phyloP scores from a whole-genome alignment of 2,113 vertebrate species.

The Bos taurus region DNA sequence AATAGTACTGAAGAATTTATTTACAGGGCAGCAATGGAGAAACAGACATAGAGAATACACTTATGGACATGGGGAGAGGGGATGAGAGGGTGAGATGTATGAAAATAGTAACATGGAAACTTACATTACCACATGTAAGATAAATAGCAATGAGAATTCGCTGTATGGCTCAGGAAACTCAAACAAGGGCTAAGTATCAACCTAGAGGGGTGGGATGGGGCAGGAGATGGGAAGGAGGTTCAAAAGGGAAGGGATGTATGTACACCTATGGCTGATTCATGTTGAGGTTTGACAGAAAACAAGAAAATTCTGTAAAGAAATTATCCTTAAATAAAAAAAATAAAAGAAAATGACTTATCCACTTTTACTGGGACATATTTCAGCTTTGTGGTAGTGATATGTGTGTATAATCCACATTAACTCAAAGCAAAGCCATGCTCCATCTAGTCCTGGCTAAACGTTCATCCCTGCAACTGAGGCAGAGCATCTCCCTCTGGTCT shows the following conservation, averaged over 20 bases:
- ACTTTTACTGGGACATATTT: not conserved
- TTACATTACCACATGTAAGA: not conserved
- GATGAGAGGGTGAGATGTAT: not conserved
- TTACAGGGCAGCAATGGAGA: not conserved
- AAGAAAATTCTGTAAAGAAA: not conserved
- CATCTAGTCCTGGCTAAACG: not conserved
- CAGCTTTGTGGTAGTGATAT: not conserved
- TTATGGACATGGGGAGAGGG: not conserved
- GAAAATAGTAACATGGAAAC: not conserved
- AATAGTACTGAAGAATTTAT: not conserved
- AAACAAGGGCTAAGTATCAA: not conserved
- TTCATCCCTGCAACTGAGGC: not conserved
- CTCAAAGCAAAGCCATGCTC: not conserved
- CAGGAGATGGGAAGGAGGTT: not conserved
- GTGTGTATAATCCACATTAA: not conserved
- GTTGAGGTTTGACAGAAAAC: not conserved
- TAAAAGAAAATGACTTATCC: not conserved
- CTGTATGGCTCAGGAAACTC: not conserved
- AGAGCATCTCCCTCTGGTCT: not conserved
- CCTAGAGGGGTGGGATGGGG: not conserved
- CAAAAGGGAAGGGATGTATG: not conserved
- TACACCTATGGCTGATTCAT: not conserved
- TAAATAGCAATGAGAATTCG: accelerated
- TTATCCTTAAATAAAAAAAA: not conserved
- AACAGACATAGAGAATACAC: not conserved